Evolutionary conservation across 92 coral and sea anemone genomes (phyloP).

Genomic region (Actinernus sp.): DNA sequence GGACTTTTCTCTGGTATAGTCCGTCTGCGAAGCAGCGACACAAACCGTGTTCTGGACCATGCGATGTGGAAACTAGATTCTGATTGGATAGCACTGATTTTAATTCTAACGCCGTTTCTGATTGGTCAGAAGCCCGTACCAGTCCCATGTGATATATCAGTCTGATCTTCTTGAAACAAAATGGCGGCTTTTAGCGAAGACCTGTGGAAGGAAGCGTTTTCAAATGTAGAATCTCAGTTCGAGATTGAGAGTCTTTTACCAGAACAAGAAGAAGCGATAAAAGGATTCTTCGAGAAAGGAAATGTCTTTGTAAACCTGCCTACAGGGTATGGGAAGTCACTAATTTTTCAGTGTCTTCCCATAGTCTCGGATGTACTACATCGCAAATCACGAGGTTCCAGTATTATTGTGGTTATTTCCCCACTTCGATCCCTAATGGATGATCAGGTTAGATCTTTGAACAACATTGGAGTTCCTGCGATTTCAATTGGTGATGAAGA

Average conservation of each 20-base stretch:
- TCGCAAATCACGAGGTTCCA: constrained; percentile 56
- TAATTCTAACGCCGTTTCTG: too few species aligned
- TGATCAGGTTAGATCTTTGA: constrained; percentile 56
- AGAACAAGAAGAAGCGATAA: constrained; percentile 12
- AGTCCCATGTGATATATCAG: too few species aligned
- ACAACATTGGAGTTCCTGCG: constrained; percentile 57
- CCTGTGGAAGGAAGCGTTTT: not conserved
- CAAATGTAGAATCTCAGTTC: not conserved
- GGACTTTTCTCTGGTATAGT: too few species aligned
- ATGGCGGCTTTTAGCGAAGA: constrained; percentile 4
- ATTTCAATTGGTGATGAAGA: constrained; percentile 61
- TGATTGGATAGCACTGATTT: too few species aligned
- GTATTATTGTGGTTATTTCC: constrained; percentile 67
- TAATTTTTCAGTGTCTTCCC: constrained; percentile 59
- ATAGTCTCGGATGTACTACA: constrained; percentile 53
- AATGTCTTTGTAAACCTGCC: constrained; percentile 19
- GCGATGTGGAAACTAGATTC: too few species aligned
- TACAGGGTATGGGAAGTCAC: not conserved
- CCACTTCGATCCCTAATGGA: constrained; percentile 75
- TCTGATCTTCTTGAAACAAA: too few species aligned
- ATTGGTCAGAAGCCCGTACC: too few species aligned
- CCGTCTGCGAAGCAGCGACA: too few species aligned
- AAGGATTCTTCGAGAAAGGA: constrained; percentile 9
- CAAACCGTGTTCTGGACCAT: too few species aligned
- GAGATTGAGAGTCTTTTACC: not conserved